Percentiles rank a stretch among this genome's conserved stretches.
phyloP scores from a whole-genome alignment of 2,888 invertebrate genomes.

The Thera britannica region DNA sequence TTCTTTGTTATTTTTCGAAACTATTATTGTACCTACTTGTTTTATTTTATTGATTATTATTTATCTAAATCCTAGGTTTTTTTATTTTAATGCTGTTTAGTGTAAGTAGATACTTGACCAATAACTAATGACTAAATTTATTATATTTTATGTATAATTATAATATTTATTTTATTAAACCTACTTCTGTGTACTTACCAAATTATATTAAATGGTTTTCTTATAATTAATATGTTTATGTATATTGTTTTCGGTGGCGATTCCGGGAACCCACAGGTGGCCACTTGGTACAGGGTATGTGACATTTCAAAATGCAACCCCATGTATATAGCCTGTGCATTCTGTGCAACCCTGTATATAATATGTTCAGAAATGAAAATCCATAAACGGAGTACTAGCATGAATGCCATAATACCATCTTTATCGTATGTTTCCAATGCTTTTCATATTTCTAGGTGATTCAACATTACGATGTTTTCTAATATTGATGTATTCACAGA shows the following conservation, averaged over 20 bases:
- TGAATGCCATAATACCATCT: constrained; percentile 15
- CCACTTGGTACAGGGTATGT: constrained; percentile 96
- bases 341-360: constrained; percentile 41
- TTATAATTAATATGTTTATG: constrained; percentile 69
- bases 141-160: not conserved
- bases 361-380: constrained; percentile 9
- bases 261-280: constrained; percentile 88
- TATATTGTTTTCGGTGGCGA: constrained; percentile 84
- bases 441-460: not conserved
- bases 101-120: not conserved
- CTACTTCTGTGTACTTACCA: not conserved
- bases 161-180: not conserved
- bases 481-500: not conserved
- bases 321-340: constrained; percentile 44
- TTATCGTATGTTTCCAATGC: constrained; percentile 17
- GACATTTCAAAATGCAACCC: constrained; percentile 53
- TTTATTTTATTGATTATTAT: too few species aligned
- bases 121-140: not conserved
- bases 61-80: too few species aligned
- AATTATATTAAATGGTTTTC: constrained; percentile 32
- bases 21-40: too few species aligned
- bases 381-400: constrained; percentile 22
- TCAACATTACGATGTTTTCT: not conserved
- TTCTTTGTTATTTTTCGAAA: too few species aligned
- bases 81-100: too few species aligned